These are phyloP conservation scores for Caenorhabditis panamensis DNA, from an alignment of 2,888 invertebrate genomes.

Conservation along the genomic window DNA sequence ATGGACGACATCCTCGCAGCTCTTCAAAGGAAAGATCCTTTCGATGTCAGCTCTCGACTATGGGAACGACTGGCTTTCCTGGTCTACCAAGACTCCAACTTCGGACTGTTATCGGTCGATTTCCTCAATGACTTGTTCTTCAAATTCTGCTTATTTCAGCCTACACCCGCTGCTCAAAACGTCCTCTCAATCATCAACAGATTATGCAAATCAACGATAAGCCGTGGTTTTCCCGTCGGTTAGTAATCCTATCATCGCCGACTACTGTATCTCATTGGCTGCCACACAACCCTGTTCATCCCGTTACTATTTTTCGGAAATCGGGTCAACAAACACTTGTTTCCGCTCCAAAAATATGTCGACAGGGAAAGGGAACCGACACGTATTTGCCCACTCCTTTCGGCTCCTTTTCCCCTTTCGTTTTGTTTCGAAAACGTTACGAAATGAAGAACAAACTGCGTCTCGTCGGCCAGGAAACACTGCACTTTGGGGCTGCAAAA, in stretches of 20 bases:
- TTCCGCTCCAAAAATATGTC: conserved; percentile 10
- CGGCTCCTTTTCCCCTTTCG: conserved; percentile 18
- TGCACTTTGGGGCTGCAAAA: conserved; percentile 51
- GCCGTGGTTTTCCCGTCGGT: conserved; percentile 24
- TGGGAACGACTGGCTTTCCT: conserved; percentile 42
- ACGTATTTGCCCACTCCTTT: conserved; percentile 31
- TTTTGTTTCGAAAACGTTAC: conserved; percentile 43
- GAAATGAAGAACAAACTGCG: conserved; percentile 38
- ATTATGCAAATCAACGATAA: conserved; percentile 48
- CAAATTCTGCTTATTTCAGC: conserved; percentile 6
- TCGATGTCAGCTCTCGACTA: conserved; percentile 34
- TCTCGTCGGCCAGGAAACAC: background rate
- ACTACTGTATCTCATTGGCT: conserved; percentile 14
- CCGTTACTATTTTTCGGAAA: conserved; percentile 15
- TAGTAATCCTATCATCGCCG: conserved; percentile 24
- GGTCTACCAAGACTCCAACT: conserved; percentile 49
- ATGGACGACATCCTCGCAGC: conserved; percentile 6
- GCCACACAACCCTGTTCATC: conserved; percentile 2
- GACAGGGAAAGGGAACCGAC: background rate
- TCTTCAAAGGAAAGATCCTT: background rate
- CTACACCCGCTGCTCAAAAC: background rate
- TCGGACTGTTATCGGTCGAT: conserved; percentile 37
- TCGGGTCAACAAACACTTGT: conserved; percentile 18
- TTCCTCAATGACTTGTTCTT: background rate
- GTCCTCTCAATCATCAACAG: conserved; percentile 21